These are phyloP conservation scores for Microdon myrmicae DNA, from an alignment of 2,888 invertebrate species.

Conservation along the genomic window DNA sequence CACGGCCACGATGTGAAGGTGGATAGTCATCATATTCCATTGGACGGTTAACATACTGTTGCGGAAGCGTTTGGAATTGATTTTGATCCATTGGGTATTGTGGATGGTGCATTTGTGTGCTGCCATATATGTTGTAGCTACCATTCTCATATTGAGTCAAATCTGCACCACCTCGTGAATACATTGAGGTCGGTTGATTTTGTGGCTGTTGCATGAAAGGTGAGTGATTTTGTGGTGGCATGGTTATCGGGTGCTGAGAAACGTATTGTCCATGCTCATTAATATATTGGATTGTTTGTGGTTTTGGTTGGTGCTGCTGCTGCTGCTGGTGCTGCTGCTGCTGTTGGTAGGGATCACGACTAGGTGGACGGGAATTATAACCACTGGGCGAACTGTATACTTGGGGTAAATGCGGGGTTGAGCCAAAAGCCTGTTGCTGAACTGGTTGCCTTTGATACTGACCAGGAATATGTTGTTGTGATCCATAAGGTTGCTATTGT, in stretches of 20 bases:
- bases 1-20: slow-evolving; percentile 56
- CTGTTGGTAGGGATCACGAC: slow-evolving; percentile 65
- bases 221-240: slow-evolving; percentile 58
- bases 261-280: slow-evolving; percentile 66
- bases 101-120: slow-evolving; percentile 32
- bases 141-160: slow-evolving; percentile 64
- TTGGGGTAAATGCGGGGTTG: slow-evolving; percentile 66
- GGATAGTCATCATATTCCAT: slow-evolving; percentile 70
- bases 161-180: slow-evolving; percentile 55
- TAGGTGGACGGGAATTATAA: slow-evolving; percentile 65
- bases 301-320: slow-evolving; percentile 57
- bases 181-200: slow-evolving; percentile 35
- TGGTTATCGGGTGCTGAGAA: slow-evolving; percentile 56
- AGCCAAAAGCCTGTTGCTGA: slow-evolving; percentile 64
- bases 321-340: slow-evolving; percentile 56
- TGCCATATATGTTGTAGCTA: slow-evolving; percentile 52
- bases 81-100: slow-evolving; percentile 49
- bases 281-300: slow-evolving; percentile 66
- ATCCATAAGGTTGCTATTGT: slow-evolving; percentile 69
- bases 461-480: slow-evolving; percentile 69
- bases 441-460: slow-evolving; percentile 64
- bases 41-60: slow-evolving; percentile 59
- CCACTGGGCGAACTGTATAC: slow-evolving; percentile 61
- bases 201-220: slow-evolving; percentile 68
- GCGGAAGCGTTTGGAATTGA: slow-evolving; percentile 55